A percentile compares a stretch with the other conserved stretches of the same genome.
Conservation (phyloP, 2,888 invertebrate species). For the Leptinotarsa haldemani region DNA sequence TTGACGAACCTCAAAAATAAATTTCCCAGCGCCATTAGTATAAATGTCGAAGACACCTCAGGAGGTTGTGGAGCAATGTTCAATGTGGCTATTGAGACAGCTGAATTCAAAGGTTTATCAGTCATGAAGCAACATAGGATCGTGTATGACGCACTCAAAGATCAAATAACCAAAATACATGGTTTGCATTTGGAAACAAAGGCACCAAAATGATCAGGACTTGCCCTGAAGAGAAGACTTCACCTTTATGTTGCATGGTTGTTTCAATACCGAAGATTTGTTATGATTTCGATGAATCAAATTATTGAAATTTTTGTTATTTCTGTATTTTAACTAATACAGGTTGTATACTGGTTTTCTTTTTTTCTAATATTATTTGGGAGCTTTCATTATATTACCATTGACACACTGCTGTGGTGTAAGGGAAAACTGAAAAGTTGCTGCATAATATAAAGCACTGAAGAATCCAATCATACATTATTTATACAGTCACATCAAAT, state of each 20-base stretch:
- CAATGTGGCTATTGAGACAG: constrained; percentile 76
- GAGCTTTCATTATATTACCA: too few species aligned
- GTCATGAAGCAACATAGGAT: constrained; percentile 80
- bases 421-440: too few species aligned
- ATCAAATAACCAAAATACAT: constrained; percentile 86
- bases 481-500: too few species aligned
- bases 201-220: constrained; percentile 43
- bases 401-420: too few species aligned
- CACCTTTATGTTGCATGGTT: not conserved
- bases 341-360: too few species aligned
- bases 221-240: not conserved
- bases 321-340: not conserved
- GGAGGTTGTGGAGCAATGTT: constrained; percentile 88
- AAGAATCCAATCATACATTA: too few species aligned
- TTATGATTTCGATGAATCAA: not conserved
- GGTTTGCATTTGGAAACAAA: constrained; percentile 83
- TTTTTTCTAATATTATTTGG: too few species aligned
- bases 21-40: constrained; percentile 73
- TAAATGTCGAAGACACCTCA: constrained; percentile 79
- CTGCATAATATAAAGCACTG: too few species aligned
- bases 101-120: constrained; percentile 77
- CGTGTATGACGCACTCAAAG: constrained; percentile 78
- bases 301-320: not conserved
- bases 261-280: not conserved
- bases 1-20: constrained; percentile 63